A percentile compares a stretch with the other conserved stretches of the same genome.
Evolutionary conservation across 2,797 vertebrate genomes (phyloP).

Genomic region (Macropodus opercularis): DNA sequence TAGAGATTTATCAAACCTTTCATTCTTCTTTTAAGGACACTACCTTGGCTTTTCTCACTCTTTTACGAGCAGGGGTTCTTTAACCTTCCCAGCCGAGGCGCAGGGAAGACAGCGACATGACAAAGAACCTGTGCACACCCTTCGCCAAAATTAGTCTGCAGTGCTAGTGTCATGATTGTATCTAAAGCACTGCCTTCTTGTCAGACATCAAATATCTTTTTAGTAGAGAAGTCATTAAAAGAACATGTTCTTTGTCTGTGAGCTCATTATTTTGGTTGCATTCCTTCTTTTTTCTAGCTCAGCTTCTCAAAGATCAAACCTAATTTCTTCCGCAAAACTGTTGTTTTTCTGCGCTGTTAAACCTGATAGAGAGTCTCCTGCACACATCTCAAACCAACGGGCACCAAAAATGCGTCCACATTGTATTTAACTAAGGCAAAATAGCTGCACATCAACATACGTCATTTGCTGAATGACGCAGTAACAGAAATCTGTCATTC

Average conservation of each 20-base stretch:
- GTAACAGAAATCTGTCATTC: slow-evolving; percentile 9
- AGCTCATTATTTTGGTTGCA: slow-evolving; percentile 49
- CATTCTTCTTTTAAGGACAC: slow-evolving; percentile 37
- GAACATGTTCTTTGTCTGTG: slow-evolving; percentile 22
- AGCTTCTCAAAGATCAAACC: neutral
- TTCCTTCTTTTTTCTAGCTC: no score
- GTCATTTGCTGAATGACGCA: slow-evolving; percentile 9
- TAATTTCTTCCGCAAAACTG: slow-evolving; percentile 1
- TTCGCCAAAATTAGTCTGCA: slow-evolving; percentile 39
- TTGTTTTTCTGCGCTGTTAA: slow-evolving; percentile 9
- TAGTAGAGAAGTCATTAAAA: slow-evolving; percentile 36
- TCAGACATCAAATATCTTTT: slow-evolving; percentile 33
- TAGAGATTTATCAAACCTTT: slow-evolving; percentile 31
- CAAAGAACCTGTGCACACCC: slow-evolving; percentile 22
- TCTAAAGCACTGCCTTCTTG: slow-evolving; percentile 33
- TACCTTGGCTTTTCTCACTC: slow-evolving; percentile 37
- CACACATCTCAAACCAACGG: slow-evolving; percentile 4
- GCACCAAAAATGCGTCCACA: neutral
- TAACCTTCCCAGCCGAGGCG: slow-evolving; percentile 28
- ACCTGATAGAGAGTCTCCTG: neutral
- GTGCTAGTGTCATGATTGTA: slow-evolving; percentile 40
- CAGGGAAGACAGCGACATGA: slow-evolving; percentile 43
- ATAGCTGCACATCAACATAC: neutral
- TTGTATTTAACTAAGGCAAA: slow-evolving; percentile 9
- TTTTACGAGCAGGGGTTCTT: slow-evolving; percentile 23